Evolutionary conservation across 2,888 invertebrate genomes (phyloP), one percentile per base, ranked within the genome.

Genomic region (Coecobrya sp.): DNA sequence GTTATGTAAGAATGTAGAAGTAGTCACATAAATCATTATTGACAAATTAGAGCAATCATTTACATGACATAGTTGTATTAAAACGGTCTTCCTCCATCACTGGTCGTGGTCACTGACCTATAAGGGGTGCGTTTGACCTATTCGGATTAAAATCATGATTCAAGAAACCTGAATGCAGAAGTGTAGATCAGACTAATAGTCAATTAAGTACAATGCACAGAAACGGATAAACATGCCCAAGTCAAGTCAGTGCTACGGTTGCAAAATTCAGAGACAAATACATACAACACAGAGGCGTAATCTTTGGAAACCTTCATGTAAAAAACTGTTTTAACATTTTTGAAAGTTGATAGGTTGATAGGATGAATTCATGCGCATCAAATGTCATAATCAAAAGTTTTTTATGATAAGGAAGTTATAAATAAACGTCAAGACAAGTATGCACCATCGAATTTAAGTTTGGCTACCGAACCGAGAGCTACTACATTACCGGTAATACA

Each of bases 331-430:
- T 73, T 73, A 11, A 0, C 11, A 1, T 36, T 11, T 73, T 73
- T 5, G 73, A 73, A 73, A 79, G 52, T 79, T 55, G 49, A 79
- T 52, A 52, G 27, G 25, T 52, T 79, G 79, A 79, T 79, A 79
- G 79, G 27, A 49, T 52, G 79, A 79, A 52, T 55, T 79, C 52
- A 65, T 84, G 62, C 84, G 59, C 62, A 84, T 84, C 84, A 84
- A 59, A 84, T 42, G 59, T 65, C 62, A 84, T 84, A 65, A 84
- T 84, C 84, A 84, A 84, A 84, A 82, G 59, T 84, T 84, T 49
- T 55, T 70, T 73, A 70, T 70, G 55, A 52, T 49, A 52, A 68
- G 73, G 73, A 68, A 86, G 68, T 86, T 86, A 86, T 73, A 73
- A 68, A 68, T 85, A 65, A 68, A 68, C 45, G 85, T 68, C 85